Evolutionary conservation across 1,140 invertebrate genomes (phyloP).

Genomic region (Procambarus virginalis): DNA sequence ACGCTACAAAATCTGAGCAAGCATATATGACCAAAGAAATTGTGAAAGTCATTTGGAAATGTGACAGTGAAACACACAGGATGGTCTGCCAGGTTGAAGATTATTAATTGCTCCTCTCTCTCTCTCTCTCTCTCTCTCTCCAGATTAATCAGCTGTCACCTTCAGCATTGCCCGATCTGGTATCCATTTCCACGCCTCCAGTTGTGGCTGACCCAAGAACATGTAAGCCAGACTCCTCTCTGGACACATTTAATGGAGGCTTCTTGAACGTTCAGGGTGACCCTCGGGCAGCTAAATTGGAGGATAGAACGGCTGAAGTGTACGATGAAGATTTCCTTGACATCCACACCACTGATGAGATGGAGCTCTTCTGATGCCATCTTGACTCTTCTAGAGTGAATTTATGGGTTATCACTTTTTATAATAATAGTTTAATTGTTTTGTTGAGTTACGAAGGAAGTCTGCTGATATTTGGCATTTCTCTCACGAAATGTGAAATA

Average conservation of each 20-base stretch:
- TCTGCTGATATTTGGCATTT: too few species aligned
- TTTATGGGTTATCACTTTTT: too few species aligned
- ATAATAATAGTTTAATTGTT: too few species aligned
- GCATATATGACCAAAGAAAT: too few species aligned
- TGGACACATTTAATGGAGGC: conserved; percentile 26
- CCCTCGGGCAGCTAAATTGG: background rate
- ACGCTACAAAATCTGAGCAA: too few species aligned
- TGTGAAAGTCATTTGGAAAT: too few species aligned
- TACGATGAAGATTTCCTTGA: conserved; percentile 45
- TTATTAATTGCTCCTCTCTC: too few species aligned
- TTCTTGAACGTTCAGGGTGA: conserved; percentile 11
- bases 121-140: background rate
- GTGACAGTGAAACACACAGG: too few species aligned
- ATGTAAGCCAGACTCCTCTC: background rate
- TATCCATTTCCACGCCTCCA: background rate
- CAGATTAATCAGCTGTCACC: conserved; percentile 49
- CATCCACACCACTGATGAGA: conserved; percentile 34
- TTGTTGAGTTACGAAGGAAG: too few species aligned
- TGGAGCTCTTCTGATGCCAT: conserved; percentile 46
- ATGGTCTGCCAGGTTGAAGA: too few species aligned
- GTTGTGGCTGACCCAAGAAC: background rate
- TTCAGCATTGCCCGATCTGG: conserved; percentile 1
- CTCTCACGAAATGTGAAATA: too few species aligned
- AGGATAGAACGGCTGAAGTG: background rate
- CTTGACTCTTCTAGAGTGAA: background rate